phyloP scores from a whole-genome alignment of 2,113 vertebrate species.

The Psittacus erithacus region DNA sequence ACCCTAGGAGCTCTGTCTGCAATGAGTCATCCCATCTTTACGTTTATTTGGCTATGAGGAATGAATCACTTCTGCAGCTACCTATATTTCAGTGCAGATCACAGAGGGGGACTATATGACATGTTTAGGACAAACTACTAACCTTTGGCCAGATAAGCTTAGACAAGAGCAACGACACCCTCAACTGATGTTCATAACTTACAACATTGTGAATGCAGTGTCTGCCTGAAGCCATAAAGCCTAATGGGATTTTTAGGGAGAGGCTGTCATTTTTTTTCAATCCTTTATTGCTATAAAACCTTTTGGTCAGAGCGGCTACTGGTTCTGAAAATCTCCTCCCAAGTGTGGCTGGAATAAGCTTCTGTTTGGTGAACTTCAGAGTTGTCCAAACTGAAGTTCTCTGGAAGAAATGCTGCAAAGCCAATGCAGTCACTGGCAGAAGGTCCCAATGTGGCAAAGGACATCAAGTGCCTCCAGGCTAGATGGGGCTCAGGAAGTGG shows the following conservation, averaged over 20 bases:
- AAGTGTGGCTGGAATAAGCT: background rate
- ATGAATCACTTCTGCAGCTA: background rate
- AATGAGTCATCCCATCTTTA: background rate
- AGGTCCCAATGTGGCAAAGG: background rate
- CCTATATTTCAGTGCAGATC: background rate
- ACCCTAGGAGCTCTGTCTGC: background rate
- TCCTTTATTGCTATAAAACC: background rate
- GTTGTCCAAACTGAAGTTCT: background rate
- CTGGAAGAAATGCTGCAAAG: background rate
- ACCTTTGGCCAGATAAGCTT: background rate
- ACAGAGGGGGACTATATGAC: background rate
- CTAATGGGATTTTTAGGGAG: background rate
- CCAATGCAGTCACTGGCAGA: background rate
- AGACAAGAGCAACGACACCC: background rate
- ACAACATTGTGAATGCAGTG: background rate
- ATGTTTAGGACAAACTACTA: background rate
- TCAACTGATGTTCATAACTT: background rate
- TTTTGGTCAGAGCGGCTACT: background rate
- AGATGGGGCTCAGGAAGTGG: background rate
- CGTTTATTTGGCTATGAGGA: background rate
- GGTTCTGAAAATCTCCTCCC: background rate
- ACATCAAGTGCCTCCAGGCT: fast-evolving
- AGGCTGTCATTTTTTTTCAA: background rate
- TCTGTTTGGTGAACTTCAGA: background rate
- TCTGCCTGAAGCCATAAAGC: background rate